Evolutionary conservation across 53 echinoderm and acorn worm species (phyloP).

Genomic region (Temnopleurus reevesii): DNA sequence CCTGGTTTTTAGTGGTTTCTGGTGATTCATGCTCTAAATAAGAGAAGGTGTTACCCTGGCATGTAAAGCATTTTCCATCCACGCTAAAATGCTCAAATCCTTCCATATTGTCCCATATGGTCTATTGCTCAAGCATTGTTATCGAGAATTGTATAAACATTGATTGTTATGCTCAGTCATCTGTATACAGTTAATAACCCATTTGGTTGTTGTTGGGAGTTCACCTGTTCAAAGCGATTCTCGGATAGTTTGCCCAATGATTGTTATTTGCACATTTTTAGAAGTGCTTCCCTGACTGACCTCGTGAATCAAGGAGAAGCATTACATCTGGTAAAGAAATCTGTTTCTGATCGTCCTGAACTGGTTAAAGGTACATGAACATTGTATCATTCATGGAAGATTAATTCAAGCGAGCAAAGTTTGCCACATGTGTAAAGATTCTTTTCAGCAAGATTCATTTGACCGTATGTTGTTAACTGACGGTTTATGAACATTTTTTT

Average conservation of each 20-base stretch:
- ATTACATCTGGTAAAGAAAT: no score
- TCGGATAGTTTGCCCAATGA: neutral
- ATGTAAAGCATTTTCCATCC: neutral
- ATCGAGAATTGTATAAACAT: neutral
- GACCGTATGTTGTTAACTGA: no score
- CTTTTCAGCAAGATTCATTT: no score
- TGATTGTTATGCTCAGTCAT: conserved; percentile 33
- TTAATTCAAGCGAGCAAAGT: no score
- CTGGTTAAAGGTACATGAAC: no score
- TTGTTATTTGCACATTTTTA: neutral
- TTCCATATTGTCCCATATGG: neutral
- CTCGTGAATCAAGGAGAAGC: no score
- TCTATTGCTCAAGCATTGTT: neutral
- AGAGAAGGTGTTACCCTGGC: conserved; percentile 22
- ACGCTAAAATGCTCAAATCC: neutral
- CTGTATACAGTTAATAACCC: conserved; percentile 41
- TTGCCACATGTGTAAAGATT: no score
- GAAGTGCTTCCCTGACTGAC: neutral
- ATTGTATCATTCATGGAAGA: no score
- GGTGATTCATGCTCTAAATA: neutral
- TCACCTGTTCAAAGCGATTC: conserved; percentile 1
- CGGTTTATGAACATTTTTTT: no score
- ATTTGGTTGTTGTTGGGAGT: conserved; percentile 1
- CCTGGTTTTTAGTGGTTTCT: conserved; percentile 1
- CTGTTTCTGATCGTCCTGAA: no score